Percentiles rank a stretch among this genome's conserved stretches.
Evolutionary conservation across 2,888 invertebrate species (phyloP).

Genomic region (Cecidostiba fungosa): DNA sequence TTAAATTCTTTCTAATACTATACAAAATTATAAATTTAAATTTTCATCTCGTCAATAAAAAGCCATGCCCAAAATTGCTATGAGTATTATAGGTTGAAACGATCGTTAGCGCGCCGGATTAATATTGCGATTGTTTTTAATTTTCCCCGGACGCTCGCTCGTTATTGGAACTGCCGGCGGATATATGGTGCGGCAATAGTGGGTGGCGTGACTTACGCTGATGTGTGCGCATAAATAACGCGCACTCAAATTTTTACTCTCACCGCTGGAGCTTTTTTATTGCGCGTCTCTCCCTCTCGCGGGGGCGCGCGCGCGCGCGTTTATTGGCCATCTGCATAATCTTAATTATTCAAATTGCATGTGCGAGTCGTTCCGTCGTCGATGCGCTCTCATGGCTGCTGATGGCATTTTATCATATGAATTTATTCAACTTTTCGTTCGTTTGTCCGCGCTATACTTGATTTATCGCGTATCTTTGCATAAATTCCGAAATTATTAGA

Average conservation of each 20-base stretch:
- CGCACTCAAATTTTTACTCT: slow-evolving; percentile 44
- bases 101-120: background rate
- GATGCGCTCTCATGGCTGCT: background rate
- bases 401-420: slow-evolving; percentile 6
- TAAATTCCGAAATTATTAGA: slow-evolving; percentile 3
- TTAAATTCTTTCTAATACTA: too few relatives aligned
- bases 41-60: too few relatives aligned
- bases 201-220: background rate
- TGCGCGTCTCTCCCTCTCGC: background rate
- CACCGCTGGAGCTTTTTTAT: slow-evolving; percentile 37
- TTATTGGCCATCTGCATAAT: slow-evolving; percentile 53
- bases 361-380: slow-evolving; percentile 19
- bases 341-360: slow-evolving; percentile 55
- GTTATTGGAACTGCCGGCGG: background rate
- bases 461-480: background rate
- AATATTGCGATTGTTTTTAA: slow-evolving; percentile 30
- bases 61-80: too few relatives aligned
- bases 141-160: background rate
- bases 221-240: slow-evolving; percentile 25
- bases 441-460: background rate
- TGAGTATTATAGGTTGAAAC: too few relatives aligned
- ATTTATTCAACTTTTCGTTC: background rate
- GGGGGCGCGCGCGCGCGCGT: background rate
- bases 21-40: too few relatives aligned
- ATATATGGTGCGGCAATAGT: background rate